Percentiles rank a stretch among this genome's conserved stretches.
Conservation (phyloP, 2,113 vertebrate genomes). For the Egretta garzetta region DNA sequence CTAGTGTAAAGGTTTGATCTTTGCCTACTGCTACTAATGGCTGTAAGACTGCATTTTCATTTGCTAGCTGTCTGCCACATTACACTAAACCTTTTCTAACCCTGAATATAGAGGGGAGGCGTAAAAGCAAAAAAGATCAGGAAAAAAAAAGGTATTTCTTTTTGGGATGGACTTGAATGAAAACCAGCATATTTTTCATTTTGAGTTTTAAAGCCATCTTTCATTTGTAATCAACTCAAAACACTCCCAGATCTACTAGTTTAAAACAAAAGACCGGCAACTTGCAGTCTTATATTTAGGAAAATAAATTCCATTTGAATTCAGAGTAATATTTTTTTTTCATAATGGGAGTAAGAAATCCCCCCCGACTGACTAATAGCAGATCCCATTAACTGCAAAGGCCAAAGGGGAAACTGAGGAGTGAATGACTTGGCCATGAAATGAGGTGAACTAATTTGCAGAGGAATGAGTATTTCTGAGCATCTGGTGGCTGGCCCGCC, state of each 20-base stretch:
- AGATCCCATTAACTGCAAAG: slow-evolving; percentile 64
- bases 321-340: slow-evolving; percentile 6
- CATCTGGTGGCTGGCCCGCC: slow-evolving; percentile 53
- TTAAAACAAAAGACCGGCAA: neutral
- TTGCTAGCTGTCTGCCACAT: neutral
- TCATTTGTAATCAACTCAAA: neutral
- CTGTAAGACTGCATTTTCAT: neutral
- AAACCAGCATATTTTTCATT: neutral
- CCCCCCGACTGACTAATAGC: neutral
- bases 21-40: neutral
- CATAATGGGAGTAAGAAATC: slow-evolving; percentile 39
- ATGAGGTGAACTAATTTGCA: slow-evolving; percentile 62
- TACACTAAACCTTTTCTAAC: neutral
- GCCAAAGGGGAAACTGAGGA: slow-evolving; percentile 57
- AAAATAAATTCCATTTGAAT: slow-evolving; percentile 42
- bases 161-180: neutral
- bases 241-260: neutral
- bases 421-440: slow-evolving; percentile 50
- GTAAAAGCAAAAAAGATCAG: neutral
- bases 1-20: neutral
- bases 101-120: neutral
- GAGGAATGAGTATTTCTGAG: slow-evolving; percentile 54
- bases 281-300: neutral
- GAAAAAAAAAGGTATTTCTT: neutral
- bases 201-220: slow-evolving; percentile 1